A percentile compares a stretch with the other conserved stretches of the same genome.
Conservation (phyloP, 1,140 invertebrate species). For the Bombus breviceps region DNA sequence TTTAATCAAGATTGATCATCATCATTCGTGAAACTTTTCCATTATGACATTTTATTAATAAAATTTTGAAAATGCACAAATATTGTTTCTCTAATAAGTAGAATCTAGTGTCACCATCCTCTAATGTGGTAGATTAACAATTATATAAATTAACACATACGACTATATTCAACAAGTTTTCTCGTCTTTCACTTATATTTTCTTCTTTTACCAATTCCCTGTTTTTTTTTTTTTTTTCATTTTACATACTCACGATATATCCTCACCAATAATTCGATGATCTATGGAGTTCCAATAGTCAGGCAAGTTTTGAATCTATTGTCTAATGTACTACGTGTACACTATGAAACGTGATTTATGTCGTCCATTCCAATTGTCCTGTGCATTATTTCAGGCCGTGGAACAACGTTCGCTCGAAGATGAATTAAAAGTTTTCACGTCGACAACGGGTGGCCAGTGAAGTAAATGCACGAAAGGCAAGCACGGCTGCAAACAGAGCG, state of each 20-base stretch:
- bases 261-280: too few species aligned
- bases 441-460: constrained; percentile 24
- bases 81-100: background rate
- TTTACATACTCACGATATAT: too few species aligned
- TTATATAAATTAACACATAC: background rate
- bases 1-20: background rate
- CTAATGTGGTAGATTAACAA: background rate
- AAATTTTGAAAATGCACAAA: background rate
- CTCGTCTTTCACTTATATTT: background rate
- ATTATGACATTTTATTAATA: background rate
- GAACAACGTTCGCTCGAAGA: constrained; percentile 27
- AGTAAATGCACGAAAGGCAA: constrained; percentile 50
- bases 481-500: constrained; percentile 45
- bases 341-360: background rate
- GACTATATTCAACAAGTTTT: background rate
- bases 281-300: background rate
- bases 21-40: background rate
- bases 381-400: background rate
- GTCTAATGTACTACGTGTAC: background rate
- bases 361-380: background rate
- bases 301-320: background rate
- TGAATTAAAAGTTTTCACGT: constrained; percentile 58
- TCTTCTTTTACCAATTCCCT: background rate
- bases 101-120: background rate
- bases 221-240: too few species aligned